phyloP scores from a whole-genome alignment of 2,888 invertebrate species.

The Ochlodes sylvanus region DNA sequence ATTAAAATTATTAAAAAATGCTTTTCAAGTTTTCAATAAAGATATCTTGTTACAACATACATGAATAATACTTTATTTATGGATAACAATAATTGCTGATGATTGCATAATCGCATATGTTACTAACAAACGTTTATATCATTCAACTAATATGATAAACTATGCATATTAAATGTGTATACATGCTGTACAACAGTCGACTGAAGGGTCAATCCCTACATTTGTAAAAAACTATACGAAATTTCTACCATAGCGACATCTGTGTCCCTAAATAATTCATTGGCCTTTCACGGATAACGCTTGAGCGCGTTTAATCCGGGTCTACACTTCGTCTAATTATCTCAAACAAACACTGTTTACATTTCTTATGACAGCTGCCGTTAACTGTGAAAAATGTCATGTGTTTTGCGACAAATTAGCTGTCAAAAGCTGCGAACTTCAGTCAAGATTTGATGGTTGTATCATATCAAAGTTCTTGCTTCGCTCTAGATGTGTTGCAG shows the following conservation, averaged over 20 bases:
- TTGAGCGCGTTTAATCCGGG: constrained; percentile 44
- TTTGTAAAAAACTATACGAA: constrained; percentile 1
- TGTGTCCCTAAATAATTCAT: constrained; percentile 23
- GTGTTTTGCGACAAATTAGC: background rate
- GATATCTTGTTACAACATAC: too few relatives aligned
- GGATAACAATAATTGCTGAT: too few relatives aligned
- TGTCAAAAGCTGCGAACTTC: background rate
- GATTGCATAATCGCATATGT: too few relatives aligned
- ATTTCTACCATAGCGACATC: constrained; percentile 8
- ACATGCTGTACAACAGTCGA: background rate
- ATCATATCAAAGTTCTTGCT: too few relatives aligned
- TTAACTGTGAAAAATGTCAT: constrained; percentile 51
- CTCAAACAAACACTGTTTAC: constrained; percentile 62
- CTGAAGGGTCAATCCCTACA: constrained; percentile 3
- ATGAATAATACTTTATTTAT: too few relatives aligned
- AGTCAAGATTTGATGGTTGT: too few relatives aligned
- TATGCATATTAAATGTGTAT: background rate
- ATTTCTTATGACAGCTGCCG: constrained; percentile 56
- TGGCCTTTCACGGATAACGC: constrained; percentile 12
- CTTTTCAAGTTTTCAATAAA: too few relatives aligned
- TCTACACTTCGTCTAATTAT: constrained; percentile 64
- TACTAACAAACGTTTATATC: too few relatives aligned
- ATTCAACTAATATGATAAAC: background rate
- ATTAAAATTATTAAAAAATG: too few relatives aligned
- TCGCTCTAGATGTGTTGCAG: too few relatives aligned